Conservation (phyloP, 2,888 invertebrate species). For the Eilema sororculum region DNA sequence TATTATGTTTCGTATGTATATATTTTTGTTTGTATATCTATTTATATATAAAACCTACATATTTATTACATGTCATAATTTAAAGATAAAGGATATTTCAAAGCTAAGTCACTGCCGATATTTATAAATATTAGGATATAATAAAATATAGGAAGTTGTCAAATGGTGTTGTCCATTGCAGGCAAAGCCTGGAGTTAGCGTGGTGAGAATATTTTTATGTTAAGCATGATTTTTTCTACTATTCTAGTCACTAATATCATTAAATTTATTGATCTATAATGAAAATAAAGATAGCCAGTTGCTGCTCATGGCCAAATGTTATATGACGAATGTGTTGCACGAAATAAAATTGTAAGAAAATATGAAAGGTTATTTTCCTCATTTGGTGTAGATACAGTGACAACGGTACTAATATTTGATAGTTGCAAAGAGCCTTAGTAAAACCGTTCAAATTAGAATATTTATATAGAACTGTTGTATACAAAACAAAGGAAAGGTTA, state of each 20-base stretch:
- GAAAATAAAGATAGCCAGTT: neutral
- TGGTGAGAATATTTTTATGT: slow-evolving; percentile 77
- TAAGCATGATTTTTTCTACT: slow-evolving; percentile 70
- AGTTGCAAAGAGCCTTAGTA: neutral
- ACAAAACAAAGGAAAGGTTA: no score
- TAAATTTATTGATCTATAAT: neutral
- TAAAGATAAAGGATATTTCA: slow-evolving; percentile 29
- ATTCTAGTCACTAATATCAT: slow-evolving; percentile 38
- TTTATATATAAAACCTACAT: slow-evolving; percentile 37
- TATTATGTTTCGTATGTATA: slow-evolving; percentile 30
- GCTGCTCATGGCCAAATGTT: neutral
- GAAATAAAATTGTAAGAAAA: neutral
- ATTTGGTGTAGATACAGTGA: neutral
- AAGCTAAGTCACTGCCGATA: slow-evolving; percentile 46
- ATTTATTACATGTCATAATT: slow-evolving; percentile 36
- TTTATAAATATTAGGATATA: slow-evolving; percentile 27
- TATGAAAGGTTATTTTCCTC: neutral
- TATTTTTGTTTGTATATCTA: slow-evolving; percentile 39
- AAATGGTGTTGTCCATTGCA: slow-evolving; percentile 76
- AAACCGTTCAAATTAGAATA: neutral
- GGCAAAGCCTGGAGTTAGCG: slow-evolving; percentile 77
- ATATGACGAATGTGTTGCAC: neutral
- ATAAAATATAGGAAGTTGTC: slow-evolving; percentile 54
- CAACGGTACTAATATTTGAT: neutral
- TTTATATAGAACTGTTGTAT: no score